Conservation (phyloP, 2,797 vertebrate species). For the Peromyscus nudipes region DNA sequence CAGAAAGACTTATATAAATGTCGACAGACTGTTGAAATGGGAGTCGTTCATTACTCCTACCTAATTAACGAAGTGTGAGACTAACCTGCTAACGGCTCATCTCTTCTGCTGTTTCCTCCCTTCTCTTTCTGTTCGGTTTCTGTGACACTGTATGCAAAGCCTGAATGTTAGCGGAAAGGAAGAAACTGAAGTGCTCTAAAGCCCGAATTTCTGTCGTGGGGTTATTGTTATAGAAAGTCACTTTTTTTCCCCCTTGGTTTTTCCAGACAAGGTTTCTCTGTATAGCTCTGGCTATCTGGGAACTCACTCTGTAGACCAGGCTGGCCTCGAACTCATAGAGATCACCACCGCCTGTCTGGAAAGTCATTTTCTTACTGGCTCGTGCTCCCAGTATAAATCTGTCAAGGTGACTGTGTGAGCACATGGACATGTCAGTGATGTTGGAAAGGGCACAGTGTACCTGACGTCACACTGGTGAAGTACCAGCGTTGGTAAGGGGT, state of each 20-base stretch:
- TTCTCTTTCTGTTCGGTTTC: constrained; percentile 27
- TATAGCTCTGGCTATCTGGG: background rate
- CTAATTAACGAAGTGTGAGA: constrained; percentile 43
- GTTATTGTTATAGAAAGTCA: background rate
- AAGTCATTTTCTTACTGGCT: constrained; percentile 33
- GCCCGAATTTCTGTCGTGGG: constrained; percentile 14
- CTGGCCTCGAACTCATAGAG: background rate
- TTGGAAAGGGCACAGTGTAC: background rate
- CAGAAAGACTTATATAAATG: constrained; percentile 15
- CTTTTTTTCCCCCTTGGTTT: background rate
- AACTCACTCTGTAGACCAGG: background rate
- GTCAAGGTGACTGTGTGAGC: background rate
- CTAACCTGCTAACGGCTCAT: background rate
- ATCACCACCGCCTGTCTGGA: background rate
- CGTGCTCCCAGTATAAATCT: constrained; percentile 23
- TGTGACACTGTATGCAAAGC: background rate
- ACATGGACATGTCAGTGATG: background rate
- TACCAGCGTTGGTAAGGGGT: background rate
- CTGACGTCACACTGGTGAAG: background rate
- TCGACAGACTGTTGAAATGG: constrained; percentile 33
- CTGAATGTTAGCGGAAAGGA: constrained; percentile 24
- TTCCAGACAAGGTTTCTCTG: background rate
- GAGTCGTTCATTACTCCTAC: constrained; percentile 22
- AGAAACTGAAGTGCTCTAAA: constrained; percentile 66
- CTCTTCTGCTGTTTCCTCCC: background rate